A percentile compares a stretch with the other conserved stretches of the same genome.
Evolutionary conservation across 1,140 invertebrate species (phyloP).

Genomic region (Drosophila orena): DNA sequence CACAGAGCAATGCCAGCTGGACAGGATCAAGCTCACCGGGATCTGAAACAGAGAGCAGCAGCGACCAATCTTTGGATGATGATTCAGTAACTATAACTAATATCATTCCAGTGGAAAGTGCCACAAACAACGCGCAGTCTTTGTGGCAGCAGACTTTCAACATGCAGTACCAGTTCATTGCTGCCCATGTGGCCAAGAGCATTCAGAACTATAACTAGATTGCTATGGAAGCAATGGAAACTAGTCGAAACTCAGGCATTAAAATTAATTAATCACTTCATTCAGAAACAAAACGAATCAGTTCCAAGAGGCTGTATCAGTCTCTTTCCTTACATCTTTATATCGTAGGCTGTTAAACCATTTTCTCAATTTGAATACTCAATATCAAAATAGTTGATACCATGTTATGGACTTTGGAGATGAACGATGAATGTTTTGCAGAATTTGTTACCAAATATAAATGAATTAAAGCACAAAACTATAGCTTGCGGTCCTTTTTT

Average conservation of each 20-base stretch:
- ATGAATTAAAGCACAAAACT: constrained; percentile 1
- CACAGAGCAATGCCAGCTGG: constrained; percentile 11
- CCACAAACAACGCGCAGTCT: background rate
- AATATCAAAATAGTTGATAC: constrained; percentile 16
- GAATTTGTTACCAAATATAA: constrained; percentile 8
- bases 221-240: constrained; percentile 17
- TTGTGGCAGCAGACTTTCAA: constrained; percentile 45
- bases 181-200: constrained; percentile 42
- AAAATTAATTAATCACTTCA: constrained; percentile 2
- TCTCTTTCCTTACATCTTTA: constrained; percentile 7
- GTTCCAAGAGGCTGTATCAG: constrained; percentile 42
- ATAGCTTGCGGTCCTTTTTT: background rate
- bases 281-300: constrained; percentile 10
- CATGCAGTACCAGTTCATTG: constrained; percentile 57
- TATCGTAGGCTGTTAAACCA: constrained; percentile 3
- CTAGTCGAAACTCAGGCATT: constrained; percentile 32
- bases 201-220: constrained; percentile 2
- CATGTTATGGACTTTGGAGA: constrained; percentile 16
- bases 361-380: constrained; percentile 23
- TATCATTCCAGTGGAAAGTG: background rate
- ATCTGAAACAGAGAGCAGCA: background rate
- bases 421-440: constrained; percentile 16
- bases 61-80: background rate
- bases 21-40: constrained; percentile 1
- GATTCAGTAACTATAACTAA: background rate